Percentiles rank a stretch among this genome's conserved stretches.
These are phyloP conservation scores for Serranus cabrilla DNA, from an alignment of 2,797 vertebrate genomes.

Conservation along the genomic window DNA sequence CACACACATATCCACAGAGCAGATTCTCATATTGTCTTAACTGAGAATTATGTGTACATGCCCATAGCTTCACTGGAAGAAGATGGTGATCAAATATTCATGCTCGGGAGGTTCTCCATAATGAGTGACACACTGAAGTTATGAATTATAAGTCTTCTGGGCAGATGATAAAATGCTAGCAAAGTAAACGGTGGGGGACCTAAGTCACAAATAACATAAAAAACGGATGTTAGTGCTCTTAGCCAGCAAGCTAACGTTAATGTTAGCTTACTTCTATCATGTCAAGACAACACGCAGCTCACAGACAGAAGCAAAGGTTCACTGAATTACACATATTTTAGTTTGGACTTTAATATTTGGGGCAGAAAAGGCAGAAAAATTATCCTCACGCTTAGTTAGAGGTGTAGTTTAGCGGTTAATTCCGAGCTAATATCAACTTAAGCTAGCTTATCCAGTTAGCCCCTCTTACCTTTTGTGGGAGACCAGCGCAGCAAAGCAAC, in stretches of 20 bases:
- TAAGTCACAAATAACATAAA: neutral
- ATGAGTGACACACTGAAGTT: neutral
- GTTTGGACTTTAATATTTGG: neutral
- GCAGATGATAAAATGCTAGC: neutral
- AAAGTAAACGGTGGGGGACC: neutral
- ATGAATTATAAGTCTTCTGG: neutral
- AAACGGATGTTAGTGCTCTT: neutral
- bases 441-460: slow-evolving; percentile 57
- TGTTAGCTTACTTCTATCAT: slow-evolving; percentile 24
- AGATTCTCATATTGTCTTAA: too few species aligned
- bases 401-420: neutral
- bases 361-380: rapidly evolving
- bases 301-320: neutral
- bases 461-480: slow-evolving; percentile 81
- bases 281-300: slow-evolving; percentile 24
- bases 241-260: slow-evolving; percentile 31
- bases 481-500: slow-evolving; percentile 72
- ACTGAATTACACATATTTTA: neutral
- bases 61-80: neutral
- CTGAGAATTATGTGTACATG: too few species aligned
- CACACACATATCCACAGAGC: too few species aligned
- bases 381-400: neutral
- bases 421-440: slow-evolving; percentile 22
- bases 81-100: neutral
- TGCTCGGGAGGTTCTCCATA: rapidly evolving